phyloP scores from a whole-genome alignment of 2,113 vertebrate species.

The Ailuropoda melanoleuca region DNA sequence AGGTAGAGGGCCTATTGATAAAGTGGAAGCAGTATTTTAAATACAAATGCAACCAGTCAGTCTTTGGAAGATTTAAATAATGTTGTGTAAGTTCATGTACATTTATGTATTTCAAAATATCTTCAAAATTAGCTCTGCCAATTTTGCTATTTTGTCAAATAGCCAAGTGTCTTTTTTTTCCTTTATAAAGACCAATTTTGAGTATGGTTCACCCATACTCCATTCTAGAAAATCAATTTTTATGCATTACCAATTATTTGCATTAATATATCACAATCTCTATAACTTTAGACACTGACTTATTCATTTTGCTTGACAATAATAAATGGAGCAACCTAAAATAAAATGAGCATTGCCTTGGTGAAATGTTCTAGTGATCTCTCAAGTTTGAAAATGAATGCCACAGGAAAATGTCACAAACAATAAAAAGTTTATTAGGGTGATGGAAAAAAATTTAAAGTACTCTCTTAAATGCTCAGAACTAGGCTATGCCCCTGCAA shows the following conservation, averaged over 20 bases:
- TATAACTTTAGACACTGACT: background rate
- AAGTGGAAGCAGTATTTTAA: background rate
- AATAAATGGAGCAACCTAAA: constrained; percentile 19
- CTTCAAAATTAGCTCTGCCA: no score
- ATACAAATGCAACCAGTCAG: background rate
- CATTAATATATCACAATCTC: background rate
- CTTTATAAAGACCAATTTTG: background rate
- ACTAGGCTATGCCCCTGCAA: background rate
- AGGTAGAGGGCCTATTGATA: background rate
- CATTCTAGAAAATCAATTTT: constrained; percentile 28
- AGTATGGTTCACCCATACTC: background rate
- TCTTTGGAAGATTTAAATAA: constrained; percentile 8
- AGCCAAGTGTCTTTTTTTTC: no score
- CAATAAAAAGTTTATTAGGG: background rate
- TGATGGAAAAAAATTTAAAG: background rate
- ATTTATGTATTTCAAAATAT: constrained; percentile 26
- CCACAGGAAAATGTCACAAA: background rate
- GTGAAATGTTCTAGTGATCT: constrained; percentile 27
- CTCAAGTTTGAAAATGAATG: constrained; percentile 39
- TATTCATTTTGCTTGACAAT: constrained; percentile 34
- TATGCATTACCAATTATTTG: constrained; percentile 28
- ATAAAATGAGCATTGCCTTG: constrained; percentile 18
- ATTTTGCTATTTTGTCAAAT: no score
- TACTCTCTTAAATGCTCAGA: background rate
- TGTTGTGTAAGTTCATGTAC: background rate